phyloP scores from a whole-genome alignment of 2,113 vertebrate species.

The Paramormyrops kingsleyae region DNA sequence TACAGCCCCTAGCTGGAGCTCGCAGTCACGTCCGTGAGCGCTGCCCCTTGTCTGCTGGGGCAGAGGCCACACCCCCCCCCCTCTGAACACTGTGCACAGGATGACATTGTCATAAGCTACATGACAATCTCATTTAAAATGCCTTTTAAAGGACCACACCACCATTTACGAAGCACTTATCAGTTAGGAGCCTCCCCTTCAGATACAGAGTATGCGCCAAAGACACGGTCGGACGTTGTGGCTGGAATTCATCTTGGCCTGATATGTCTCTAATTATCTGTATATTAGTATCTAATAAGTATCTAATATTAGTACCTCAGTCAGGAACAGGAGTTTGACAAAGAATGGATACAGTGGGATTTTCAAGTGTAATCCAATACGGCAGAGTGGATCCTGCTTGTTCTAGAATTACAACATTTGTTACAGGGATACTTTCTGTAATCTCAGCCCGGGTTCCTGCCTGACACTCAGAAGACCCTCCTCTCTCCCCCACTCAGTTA shows the following conservation, averaged over 20 bases:
- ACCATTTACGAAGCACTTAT: background rate
- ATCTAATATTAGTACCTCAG: background rate
- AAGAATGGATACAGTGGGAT: background rate
- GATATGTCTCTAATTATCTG: background rate
- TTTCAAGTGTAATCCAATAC: background rate
- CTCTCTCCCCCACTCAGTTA: background rate
- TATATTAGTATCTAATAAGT: background rate
- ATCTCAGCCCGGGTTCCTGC: background rate
- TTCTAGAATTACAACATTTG: background rate
- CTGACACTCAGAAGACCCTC: background rate
- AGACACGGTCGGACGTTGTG: background rate
- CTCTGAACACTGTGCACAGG: background rate
- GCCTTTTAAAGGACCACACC: background rate
- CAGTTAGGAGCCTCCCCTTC: background rate
- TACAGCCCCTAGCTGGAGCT: background rate
- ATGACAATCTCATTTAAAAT: background rate
- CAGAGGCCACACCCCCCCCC: background rate
- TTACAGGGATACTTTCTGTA: background rate
- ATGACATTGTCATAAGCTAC: background rate
- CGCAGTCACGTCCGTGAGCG: background rate
- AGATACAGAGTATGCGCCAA: background rate
- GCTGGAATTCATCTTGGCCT: background rate
- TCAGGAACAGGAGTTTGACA: background rate
- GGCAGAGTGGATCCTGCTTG: background rate
- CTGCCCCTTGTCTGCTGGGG: background rate